These are phyloP conservation scores for Gavia stellata DNA, from an alignment of 2,113 vertebrate species.

Conservation along the genomic window DNA sequence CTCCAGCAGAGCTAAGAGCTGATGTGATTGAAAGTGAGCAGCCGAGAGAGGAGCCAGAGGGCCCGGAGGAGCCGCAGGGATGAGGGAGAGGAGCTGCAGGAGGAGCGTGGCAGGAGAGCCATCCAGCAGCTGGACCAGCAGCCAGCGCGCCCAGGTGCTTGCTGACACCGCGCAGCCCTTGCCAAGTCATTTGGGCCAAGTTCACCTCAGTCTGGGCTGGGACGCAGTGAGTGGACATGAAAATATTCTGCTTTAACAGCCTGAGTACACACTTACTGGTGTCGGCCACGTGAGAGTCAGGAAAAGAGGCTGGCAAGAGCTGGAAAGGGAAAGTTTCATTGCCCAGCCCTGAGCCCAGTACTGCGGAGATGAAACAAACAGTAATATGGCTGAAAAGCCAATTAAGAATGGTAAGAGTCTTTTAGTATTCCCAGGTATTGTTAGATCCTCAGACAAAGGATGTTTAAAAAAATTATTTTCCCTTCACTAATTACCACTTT, in stretches of 20 bases:
- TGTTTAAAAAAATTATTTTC: conserved; percentile 2
- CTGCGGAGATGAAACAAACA: not conserved
- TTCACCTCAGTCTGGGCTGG: not conserved
- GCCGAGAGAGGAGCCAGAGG: not conserved
- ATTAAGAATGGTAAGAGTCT: not conserved
- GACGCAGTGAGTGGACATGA: not conserved
- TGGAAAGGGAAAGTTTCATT: conserved; percentile 29
- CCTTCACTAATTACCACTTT: not conserved
- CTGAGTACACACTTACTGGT: not conserved
- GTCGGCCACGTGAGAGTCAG: not conserved
- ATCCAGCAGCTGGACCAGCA: not conserved
- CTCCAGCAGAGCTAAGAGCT: not conserved
- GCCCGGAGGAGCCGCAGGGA: not conserved
- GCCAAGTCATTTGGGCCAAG: not conserved
- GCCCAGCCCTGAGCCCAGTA: not conserved
- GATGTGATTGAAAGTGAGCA: not conserved
- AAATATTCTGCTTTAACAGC: not conserved
- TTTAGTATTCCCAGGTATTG: conserved; percentile 20
- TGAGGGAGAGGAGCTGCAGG: not conserved
- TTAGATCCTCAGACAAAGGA: conserved; percentile 2
- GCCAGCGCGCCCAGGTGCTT: rapidly evolving
- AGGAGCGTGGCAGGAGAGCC: not conserved
- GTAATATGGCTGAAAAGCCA: conserved; percentile 11
- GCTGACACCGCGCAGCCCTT: not conserved
- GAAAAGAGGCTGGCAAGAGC: not conserved